These are phyloP conservation scores for Philopedon plagiatum DNA, from an alignment of 2,888 invertebrate genomes.

Conservation along the genomic window DNA sequence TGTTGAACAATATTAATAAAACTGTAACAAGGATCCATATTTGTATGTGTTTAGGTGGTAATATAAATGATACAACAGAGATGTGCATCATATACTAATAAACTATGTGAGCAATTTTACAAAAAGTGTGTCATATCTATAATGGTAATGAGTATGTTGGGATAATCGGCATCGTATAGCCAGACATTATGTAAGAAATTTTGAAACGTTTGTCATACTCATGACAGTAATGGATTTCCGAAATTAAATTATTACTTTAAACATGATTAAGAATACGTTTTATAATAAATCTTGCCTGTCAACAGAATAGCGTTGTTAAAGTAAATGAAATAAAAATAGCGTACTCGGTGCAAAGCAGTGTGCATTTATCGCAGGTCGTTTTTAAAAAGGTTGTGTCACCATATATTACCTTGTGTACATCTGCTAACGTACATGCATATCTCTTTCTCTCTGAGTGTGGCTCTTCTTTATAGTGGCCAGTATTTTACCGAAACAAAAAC, in stretches of 20 bases:
- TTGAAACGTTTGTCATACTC: too few species aligned
- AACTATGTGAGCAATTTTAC: too few species aligned
- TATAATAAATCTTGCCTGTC: conserved; percentile 1
- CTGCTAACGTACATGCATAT: conserved; percentile 42
- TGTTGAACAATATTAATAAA: background rate
- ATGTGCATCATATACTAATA: too few species aligned
- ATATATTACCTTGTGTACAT: conserved; percentile 47
- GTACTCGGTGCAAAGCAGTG: conserved; percentile 37
- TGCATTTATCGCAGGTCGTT: conserved; percentile 33
- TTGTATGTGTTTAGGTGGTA: too few species aligned
- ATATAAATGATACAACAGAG: too few species aligned
- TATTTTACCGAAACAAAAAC: conserved; percentile 42
- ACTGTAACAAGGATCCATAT: too few species aligned
- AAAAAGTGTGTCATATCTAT: too few species aligned
- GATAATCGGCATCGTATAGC: too few species aligned
- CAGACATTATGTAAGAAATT: too few species aligned
- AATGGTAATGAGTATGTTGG: too few species aligned
- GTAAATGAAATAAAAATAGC: conserved; percentile 40
- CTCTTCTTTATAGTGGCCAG: conserved; percentile 32
- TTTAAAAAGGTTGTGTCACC: conserved; percentile 48
- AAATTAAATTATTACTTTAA: too few species aligned
- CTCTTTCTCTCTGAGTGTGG: conserved; percentile 39
- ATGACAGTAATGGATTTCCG: too few species aligned
- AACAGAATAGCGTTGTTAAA: conserved; percentile 23
- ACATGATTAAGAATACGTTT: background rate